These are phyloP conservation scores for Luperina testacea DNA, from an alignment of 2,888 invertebrate genomes.

Conservation along the genomic window DNA sequence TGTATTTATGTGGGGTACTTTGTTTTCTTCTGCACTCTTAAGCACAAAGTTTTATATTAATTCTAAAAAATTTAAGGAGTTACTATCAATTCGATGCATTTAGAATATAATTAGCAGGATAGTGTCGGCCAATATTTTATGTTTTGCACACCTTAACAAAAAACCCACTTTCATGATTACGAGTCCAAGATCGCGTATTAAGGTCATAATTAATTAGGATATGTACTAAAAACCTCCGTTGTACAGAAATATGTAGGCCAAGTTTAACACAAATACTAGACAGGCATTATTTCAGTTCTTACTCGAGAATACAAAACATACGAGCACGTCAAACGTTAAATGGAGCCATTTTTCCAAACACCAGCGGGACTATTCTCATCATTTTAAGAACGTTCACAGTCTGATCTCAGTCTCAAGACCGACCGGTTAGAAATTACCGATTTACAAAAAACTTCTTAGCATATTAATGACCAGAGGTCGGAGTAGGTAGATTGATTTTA, in stretches of 20 bases:
- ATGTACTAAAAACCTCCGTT: slow-evolving; percentile 5
- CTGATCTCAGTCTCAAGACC: too few relatives aligned
- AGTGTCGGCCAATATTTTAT: slow-evolving; percentile 10
- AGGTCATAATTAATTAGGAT: not conserved
- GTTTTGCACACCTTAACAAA: slow-evolving; percentile 2
- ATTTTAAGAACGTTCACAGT: too few relatives aligned
- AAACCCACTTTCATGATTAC: slow-evolving; percentile 23
- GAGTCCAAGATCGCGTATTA: not conserved
- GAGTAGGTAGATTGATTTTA: too few relatives aligned
- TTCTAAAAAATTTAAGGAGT: not conserved
- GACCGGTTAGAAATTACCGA: not conserved
- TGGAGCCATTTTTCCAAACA: not conserved
- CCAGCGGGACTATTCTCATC: too few relatives aligned
- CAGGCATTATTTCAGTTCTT: not conserved
- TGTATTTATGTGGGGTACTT: not conserved
- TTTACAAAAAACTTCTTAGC: not conserved
- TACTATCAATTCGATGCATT: not conserved
- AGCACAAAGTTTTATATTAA: not conserved
- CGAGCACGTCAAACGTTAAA: not conserved
- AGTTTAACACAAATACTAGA: not conserved
- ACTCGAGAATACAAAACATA: not conserved
- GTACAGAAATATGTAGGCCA: slow-evolving; percentile 6
- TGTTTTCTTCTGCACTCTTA: not conserved
- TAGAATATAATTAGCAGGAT: slow-evolving; percentile 8
- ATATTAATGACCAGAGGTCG: too few relatives aligned